Base-by-base conservation (phyloP, 2,113 vertebrate species). In the Siphamia tubifer region DNA sequence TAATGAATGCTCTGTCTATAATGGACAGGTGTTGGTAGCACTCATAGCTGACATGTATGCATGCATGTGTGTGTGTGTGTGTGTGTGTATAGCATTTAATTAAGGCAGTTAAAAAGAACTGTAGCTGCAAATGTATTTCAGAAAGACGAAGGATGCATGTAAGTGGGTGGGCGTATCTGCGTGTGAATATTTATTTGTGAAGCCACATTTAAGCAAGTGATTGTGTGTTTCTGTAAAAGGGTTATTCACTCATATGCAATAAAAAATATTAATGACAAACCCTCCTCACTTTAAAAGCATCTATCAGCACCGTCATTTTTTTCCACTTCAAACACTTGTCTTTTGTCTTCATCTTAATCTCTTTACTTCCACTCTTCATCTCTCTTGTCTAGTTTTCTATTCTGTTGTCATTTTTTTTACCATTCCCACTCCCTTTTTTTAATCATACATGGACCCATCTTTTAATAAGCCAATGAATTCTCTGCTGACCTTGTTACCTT, bases 381-480 rank as follows among this genome's bases (percentile, higher is more conserved):
- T 60, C 30, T 51, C 24, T 21, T 38, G 17, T 3, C 2, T 51
- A 35, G 13, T 39, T 13, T 10, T 42, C 12, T 17, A 3, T 48
- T 32, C 47, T 65, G 2, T 54, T 64, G 23, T 64, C 48, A 21
- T 39, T 61, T 74, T 61, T 74, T 32, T 53, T n/a, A 16, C 52
- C 51, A 55, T 65, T 42, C 17, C 31, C 12, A 61, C 32, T n/a
- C 57, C 21, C 21, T 3, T 12, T 73, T 77, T 79, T 73, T 55
- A 66, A 54, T 76, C 68, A 83, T 30, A 32, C 40, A 43, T 27
- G 25, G 42, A 74, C 52, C 53, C 60, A 65, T 69, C 43, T 63
- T 54, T 65, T 70, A 81, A 74, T 66, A 68, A 73, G 58, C 55
- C 30, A 28, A 27, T 52, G 27, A 70, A 70, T 83, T 62, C 55